phyloP scores from a whole-genome alignment of 2,113 vertebrate species.

The Microtus montanus region DNA sequence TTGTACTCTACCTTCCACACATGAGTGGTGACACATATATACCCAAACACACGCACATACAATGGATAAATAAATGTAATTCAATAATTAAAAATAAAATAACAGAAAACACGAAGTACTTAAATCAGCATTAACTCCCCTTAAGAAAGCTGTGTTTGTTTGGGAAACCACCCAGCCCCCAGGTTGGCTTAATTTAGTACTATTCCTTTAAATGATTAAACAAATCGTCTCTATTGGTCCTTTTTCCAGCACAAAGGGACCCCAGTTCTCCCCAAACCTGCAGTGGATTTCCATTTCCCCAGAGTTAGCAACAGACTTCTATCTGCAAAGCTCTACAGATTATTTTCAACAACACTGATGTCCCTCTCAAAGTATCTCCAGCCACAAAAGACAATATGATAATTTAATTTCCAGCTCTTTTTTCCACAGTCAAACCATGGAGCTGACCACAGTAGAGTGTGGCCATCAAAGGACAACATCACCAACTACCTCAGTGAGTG shows the following conservation, averaged over 20 bases:
- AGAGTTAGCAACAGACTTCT: background rate
- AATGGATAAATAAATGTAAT: background rate
- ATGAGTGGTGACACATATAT: background rate
- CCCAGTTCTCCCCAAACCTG: background rate
- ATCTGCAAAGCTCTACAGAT: background rate
- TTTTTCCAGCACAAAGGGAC: background rate
- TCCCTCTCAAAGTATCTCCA: background rate
- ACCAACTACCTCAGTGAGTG: background rate
- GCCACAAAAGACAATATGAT: background rate
- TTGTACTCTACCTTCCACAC: background rate
- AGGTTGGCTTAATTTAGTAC: background rate
- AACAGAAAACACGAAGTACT: background rate
- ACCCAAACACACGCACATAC: background rate
- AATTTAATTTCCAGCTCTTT: constrained; percentile 12
- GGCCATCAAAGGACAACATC: background rate
- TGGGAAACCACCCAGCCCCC: background rate
- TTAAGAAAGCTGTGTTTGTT: background rate
- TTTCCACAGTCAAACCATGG: background rate
- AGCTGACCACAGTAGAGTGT: background rate
- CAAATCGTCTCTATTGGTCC: background rate
- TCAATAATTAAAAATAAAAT: background rate
- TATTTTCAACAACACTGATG: background rate
- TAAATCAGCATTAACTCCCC: background rate
- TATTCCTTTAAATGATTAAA: background rate
- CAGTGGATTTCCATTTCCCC: background rate